Percentiles rank a stretch among this genome's conserved stretches.
Conservation (phyloP, 2,797 vertebrate genomes). For the Characodon lateralis region DNA sequence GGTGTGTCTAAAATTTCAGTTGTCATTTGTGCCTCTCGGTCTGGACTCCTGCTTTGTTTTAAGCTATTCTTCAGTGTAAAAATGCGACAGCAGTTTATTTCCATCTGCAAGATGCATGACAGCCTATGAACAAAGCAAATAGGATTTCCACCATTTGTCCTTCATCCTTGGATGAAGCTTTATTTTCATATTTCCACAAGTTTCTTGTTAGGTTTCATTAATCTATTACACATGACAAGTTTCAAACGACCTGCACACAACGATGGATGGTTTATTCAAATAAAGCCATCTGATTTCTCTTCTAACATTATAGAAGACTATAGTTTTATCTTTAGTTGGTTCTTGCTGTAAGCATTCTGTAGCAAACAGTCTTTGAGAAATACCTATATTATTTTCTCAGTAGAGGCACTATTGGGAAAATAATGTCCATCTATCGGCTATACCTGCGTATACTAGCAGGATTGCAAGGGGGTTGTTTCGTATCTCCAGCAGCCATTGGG, state of each 20-base stretch:
- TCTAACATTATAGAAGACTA: not conserved
- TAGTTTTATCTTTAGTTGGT: no score
- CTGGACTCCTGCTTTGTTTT: not conserved
- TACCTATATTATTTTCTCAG: no score
- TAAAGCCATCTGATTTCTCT: not conserved
- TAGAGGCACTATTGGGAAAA: no score
- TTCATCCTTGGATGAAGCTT: not conserved
- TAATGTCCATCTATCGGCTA: no score
- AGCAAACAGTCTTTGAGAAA: no score
- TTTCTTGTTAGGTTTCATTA: not conserved
- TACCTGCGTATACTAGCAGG: no score
- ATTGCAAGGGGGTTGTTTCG: no score
- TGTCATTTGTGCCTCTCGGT: not conserved
- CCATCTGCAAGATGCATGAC: not conserved
- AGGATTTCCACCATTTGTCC: not conserved
- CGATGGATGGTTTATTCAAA: not conserved
- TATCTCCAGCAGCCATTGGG: no score
- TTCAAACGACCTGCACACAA: not conserved
- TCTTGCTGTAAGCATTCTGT: not conserved
- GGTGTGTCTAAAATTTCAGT: not conserved
- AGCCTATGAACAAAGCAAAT: not conserved
- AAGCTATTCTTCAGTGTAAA: not conserved
- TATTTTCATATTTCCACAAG: not conserved
- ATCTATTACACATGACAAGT: not conserved
- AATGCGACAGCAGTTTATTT: not conserved